Base-by-base conservation (phyloP, 2,113 vertebrate species). In the Pycnonotus jocosus region DNA sequence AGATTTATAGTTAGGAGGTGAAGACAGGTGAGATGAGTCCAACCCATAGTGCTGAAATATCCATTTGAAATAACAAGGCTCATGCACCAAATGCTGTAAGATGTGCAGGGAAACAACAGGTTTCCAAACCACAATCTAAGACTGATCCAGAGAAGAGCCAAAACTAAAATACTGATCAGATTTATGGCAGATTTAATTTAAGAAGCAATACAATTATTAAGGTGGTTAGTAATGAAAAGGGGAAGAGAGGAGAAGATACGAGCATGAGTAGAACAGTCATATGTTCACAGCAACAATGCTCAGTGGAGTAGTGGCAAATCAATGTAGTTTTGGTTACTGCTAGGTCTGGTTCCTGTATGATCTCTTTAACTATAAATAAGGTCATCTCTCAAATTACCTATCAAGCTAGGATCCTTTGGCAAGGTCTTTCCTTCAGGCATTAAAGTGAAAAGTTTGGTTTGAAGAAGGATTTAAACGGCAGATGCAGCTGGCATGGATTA, bases 391-490 rank as follows among this genome's bases (percentile, higher is more conserved):
- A 44, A 82, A 74, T 37, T 69, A 56, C 20, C 15, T 77, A 23
- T 40, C 45, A 77, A 65, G 21, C 17, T 31, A 72, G 37, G 28
- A 61, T 78, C 17, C 48, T 81, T 71, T 56, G 38, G 21, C 30
- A 70, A 81, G 14, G 50, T 48, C 17, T 38, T 57, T 80, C 76
- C 74, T 81, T 68, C 68, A 82, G 72, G 58, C 57, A 54, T 54
- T 1, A 0, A 40, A 38, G 47, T 38, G 71, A 87, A 65, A 73
- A 77, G 51, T 56, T 61, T 0, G 2, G 74, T 90, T 27, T 48
- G 48, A 93, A 76, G 56, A 84, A 30, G 62, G 33, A 91, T 51
- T 81, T 92, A 50, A 86, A 92, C 57, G 28, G 54, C 31, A 70
- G 35, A 58, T 0, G 1, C 54, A 95, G 51, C 35, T 95, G 57